A percentile compares a stretch with the other conserved stretches of the same genome.
phyloP scores from a whole-genome alignment of 2,797 vertebrate species.

The Bucorvus abyssinicus region DNA sequence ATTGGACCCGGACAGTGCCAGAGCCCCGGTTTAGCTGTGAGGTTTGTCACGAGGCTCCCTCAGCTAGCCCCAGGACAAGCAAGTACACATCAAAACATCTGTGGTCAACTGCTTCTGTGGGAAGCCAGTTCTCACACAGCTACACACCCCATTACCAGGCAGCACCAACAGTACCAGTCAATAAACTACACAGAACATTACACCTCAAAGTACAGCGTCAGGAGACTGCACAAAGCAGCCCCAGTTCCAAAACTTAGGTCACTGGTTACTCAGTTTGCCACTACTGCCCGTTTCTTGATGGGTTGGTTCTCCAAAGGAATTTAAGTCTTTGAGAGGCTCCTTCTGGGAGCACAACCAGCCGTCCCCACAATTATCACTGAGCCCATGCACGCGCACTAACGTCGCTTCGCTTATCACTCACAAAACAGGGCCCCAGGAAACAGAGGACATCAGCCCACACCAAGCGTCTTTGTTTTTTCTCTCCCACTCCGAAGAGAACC shows the following conservation, averaged over 20 bases:
- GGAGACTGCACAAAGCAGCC: neutral
- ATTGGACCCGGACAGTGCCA: neutral
- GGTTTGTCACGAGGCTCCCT: neutral
- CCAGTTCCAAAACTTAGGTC: neutral
- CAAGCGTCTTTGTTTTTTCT: neutral
- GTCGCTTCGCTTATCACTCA: neutral
- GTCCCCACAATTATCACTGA: neutral
- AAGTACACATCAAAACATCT: fast-evolving
- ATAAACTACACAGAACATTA: fast-evolving
- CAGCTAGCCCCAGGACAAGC: neutral
- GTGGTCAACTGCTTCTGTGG: neutral
- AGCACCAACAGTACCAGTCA: fast-evolving
- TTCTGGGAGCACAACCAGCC: neutral
- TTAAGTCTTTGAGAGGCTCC: neutral
- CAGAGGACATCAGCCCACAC: neutral
- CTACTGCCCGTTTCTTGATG: neutral
- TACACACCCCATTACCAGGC: neutral
- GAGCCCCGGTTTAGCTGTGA: neutral
- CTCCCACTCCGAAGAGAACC: neutral
- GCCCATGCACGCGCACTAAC: fast-evolving
- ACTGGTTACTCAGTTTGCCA: neutral
- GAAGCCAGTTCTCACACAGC: neutral
- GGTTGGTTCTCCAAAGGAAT: neutral
- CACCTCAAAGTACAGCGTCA: neutral
- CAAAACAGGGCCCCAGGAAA: neutral